These are phyloP conservation scores for Cynopterus brachyotis DNA, from an alignment of 2,113 vertebrate genomes.

Conservation along the genomic window DNA sequence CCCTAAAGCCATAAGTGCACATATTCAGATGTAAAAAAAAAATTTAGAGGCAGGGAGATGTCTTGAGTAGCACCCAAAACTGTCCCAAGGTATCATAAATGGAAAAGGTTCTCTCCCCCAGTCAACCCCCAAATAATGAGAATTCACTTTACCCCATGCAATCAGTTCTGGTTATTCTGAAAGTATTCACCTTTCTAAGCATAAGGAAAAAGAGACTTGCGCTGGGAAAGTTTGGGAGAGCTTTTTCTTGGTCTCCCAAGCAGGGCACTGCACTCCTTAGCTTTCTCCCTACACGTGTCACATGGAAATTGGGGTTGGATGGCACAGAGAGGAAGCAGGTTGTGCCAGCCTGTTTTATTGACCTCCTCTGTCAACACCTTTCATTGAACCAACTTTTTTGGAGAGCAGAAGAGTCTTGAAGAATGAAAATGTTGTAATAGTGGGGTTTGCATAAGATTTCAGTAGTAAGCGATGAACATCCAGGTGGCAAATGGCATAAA, in stretches of 20 bases:
- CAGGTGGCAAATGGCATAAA: not conserved
- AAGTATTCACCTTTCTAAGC: not conserved
- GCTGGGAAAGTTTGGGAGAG: not conserved
- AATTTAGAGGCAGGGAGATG: not conserved
- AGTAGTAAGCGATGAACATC: not conserved
- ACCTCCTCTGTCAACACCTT: not conserved
- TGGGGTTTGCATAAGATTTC: not conserved
- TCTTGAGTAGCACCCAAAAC: not conserved
- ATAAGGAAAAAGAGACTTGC: not conserved
- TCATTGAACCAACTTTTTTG: not conserved
- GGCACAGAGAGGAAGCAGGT: not conserved
- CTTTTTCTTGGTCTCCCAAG: not conserved
- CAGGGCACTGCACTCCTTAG: not conserved
- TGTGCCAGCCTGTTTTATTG: not conserved
- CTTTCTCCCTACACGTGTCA: not conserved
- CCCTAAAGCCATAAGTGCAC: not conserved
- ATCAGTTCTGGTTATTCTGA: not conserved
- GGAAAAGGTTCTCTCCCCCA: not conserved
- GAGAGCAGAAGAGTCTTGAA: not conserved
- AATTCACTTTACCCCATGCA: not conserved
- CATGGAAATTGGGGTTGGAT: not conserved
- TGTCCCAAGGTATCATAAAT: not conserved
- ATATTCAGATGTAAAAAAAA: not conserved
- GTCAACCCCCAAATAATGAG: not conserved
- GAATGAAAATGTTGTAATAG: not conserved